Conservation (phyloP, 2,888 invertebrate genomes). For the Ischnura elegans region DNA sequence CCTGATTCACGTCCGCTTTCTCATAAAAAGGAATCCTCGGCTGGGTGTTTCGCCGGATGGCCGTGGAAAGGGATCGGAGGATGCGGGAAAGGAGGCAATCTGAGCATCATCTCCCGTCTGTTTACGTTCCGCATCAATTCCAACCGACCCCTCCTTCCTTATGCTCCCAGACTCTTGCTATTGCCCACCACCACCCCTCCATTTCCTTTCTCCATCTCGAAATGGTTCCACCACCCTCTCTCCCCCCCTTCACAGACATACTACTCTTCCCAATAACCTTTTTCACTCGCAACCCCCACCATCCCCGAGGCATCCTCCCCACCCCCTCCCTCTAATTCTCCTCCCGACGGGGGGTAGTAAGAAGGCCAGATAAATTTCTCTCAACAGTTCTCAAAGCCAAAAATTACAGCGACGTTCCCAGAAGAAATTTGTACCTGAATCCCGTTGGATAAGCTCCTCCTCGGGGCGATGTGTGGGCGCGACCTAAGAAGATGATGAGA, state of each 20-base stretch:
- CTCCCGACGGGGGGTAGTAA: background rate
- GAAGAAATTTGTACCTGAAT: no score
- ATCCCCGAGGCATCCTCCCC: background rate
- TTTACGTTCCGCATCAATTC: conserved; percentile 66
- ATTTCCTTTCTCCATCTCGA: background rate
- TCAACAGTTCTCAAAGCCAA: no score
- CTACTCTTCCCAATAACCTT: background rate
- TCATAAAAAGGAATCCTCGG: conserved; percentile 60
- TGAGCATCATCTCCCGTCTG: conserved; percentile 56
- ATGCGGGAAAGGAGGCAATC: conserved; percentile 37
- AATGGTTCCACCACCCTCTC: background rate
- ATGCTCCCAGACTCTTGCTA: conserved; percentile 36
- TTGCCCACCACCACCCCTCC: conserved; percentile 6
- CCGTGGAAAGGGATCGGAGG: background rate
- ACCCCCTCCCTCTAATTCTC: background rate
- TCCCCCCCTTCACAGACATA: background rate
- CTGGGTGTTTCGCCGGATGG: background rate
- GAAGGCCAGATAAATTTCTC: no score
- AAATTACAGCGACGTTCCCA: no score
- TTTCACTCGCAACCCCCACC: background rate
- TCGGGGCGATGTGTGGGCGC: no score
- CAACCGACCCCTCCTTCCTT: conserved; percentile 40
- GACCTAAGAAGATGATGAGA: no score
- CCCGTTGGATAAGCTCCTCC: no score
- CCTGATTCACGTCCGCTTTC: conserved; percentile 64